Base-by-base conservation (phyloP, 2,113 vertebrate species). In the Ranitomeya variabilis region DNA sequence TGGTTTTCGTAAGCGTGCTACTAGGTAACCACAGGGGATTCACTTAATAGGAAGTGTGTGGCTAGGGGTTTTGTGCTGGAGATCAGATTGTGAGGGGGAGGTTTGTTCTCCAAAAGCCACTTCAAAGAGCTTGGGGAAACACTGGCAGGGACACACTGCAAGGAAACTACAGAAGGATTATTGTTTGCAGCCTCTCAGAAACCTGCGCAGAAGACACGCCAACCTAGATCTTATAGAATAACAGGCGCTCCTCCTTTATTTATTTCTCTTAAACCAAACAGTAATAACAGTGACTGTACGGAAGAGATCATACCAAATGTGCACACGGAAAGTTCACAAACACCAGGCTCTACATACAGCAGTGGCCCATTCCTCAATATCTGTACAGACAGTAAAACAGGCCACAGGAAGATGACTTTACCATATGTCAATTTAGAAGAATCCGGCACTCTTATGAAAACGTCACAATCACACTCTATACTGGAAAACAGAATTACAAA, bases 51-150 rank as follows among this genome's bases (percentile, higher is more conserved):
- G 82, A 84, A 86, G 57, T 77, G 67, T 86, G 84, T 26, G 45
- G 64, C 21, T 52, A 74, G 54, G 55, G 23, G 23, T 21, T 77
- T 45, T 86, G 73, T 64, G 37, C 57, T 52, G 59, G 2, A n/a
- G 71, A 77, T 86, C 71, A 76, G 85, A 86, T 37, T 51, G 71
- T 64, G 85, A 86, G 85, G 85, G 85, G 85, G 71, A 86, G 71
- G 85, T 62, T 77, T 77, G 71, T 84, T 78, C 85, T 86, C 71
- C 69, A 78, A n/a, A 77, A 86, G 37, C 73, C 69, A 86, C 85
- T 77, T 86, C 85, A 86, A 78, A 86, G 54, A 78, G 85, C 69
- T 52, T 6, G 73, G 37, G 16, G 77, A 86, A 85, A 85, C 67
- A 73, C 66, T 83, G 83, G 57, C 84, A 76, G 71, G 60, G 62